phyloP scores from a whole-genome alignment of 23 tunicate genomes.

The Halocynthia aurantium region DNA sequence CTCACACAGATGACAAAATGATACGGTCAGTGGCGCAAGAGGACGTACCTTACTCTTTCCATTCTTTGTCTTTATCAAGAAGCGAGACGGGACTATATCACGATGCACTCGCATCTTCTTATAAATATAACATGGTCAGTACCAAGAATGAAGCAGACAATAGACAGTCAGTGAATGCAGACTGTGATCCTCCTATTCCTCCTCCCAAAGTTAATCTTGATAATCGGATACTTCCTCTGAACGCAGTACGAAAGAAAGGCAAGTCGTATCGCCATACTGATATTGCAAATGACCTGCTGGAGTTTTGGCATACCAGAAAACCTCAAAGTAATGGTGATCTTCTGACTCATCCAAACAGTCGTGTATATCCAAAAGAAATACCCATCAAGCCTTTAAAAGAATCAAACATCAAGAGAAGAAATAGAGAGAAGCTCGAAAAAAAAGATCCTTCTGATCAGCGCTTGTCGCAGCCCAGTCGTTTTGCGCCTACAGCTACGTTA shows the following conservation, averaged over 20 bases:
- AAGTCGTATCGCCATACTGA: not conserved
- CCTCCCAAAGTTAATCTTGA: too few relatives aligned
- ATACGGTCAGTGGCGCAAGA: constrained; percentile 18
- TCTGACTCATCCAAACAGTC: too few relatives aligned
- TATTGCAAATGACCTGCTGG: not conserved
- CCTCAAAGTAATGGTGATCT: too few relatives aligned
- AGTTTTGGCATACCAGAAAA: too few relatives aligned
- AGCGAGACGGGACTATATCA: constrained; percentile 11
- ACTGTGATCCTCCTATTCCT: too few relatives aligned
- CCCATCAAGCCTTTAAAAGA: not conserved
- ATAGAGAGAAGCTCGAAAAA: not conserved
- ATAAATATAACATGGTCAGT: constrained; percentile 5
- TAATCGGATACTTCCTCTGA: not conserved
- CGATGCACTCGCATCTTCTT: constrained; percentile 19
- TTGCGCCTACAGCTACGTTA: not conserved
- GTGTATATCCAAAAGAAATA: not conserved
- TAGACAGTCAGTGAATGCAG: too few relatives aligned
- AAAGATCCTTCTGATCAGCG: not conserved
- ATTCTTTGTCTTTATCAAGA: not conserved
- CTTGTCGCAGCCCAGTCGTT: not conserved
- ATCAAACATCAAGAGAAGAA: not conserved
- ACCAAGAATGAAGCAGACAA: not conserved
- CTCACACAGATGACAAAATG: not conserved
- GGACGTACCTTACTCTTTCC: constrained; percentile 14
- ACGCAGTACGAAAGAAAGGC: not conserved